Evolutionary conservation across 2,888 invertebrate genomes (phyloP).

Genomic region (Micoletzkya japonica): DNA sequence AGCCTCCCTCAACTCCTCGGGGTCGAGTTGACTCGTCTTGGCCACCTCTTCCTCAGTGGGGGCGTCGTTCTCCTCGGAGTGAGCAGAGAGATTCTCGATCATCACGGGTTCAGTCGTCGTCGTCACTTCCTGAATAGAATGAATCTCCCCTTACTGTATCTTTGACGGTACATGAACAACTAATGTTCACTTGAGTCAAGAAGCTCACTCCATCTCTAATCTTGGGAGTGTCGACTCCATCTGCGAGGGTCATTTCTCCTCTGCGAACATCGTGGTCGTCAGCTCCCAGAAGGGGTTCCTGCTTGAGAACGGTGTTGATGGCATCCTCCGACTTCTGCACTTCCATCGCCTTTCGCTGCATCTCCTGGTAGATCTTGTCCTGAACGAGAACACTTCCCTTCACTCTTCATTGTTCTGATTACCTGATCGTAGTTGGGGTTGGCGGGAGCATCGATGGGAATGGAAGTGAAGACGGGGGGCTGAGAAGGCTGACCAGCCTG

Average conservation of each 20-base stretch:
- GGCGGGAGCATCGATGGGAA: background rate
- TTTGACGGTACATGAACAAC: background rate
- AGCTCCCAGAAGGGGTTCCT: background rate
- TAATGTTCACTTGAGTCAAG: background rate
- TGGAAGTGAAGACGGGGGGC: constrained; percentile 24
- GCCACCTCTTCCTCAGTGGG: constrained; percentile 14
- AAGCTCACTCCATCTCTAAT: background rate
- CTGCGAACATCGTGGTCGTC: constrained; percentile 15
- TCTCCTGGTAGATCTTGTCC: constrained; percentile 25
- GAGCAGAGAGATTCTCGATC: constrained; percentile 25
- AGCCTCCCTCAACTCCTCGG: constrained; percentile 16
- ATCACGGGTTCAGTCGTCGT: constrained; percentile 25
- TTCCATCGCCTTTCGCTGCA: constrained; percentile 22
- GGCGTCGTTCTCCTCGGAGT: constrained; percentile 8
- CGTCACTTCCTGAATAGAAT: background rate
- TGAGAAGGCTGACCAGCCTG: too few relatives aligned
- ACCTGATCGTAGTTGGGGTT: constrained; percentile 3
- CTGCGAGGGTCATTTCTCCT: constrained; percentile 6
- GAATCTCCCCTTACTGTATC: background rate
- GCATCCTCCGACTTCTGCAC: background rate
- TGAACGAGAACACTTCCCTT: background rate
- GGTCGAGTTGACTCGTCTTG: constrained; percentile 11
- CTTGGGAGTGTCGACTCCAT: background rate
- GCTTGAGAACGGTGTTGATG: background rate
- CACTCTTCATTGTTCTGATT: background rate